phyloP scores from a whole-genome alignment of 2,888 invertebrate species.

The Andrena hattorfiana region DNA sequence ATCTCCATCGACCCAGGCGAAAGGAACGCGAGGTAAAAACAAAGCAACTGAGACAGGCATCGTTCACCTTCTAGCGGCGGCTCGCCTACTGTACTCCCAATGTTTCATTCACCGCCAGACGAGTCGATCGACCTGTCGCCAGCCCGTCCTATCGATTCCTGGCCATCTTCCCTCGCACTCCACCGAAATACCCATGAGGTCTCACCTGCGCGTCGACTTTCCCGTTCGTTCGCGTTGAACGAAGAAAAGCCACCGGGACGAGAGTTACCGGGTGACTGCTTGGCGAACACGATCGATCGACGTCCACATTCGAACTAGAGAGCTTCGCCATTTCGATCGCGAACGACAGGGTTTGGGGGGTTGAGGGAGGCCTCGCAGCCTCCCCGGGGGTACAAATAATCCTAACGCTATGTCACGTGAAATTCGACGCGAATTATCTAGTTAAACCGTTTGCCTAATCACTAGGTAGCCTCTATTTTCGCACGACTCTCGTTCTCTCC shows the following conservation, averaged over 20 bases:
- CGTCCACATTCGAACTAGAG: slow-evolving; percentile 14
- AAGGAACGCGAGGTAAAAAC: slow-evolving; percentile 18
- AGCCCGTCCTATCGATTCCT: neutral
- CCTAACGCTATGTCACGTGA: slow-evolving; percentile 66
- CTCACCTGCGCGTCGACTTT: slow-evolving; percentile 31
- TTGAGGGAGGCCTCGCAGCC: slow-evolving; percentile 6
- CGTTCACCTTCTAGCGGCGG: slow-evolving; percentile 3
- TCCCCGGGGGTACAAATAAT: slow-evolving; percentile 61
- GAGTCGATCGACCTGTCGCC: slow-evolving; percentile 24
- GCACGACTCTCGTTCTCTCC: slow-evolving; percentile 49
- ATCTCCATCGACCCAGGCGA: neutral
- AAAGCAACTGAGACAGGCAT: slow-evolving; percentile 7
- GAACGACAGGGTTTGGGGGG: slow-evolving; percentile 2
- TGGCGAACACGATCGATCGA: slow-evolving; percentile 32
- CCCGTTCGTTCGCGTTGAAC: slow-evolving; percentile 67
- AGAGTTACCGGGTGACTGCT: neutral
- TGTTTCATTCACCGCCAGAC: slow-evolving; percentile 7
- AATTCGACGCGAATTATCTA: slow-evolving; percentile 67
- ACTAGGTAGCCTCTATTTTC: slow-evolving; percentile 82
- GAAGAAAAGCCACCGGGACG: slow-evolving; percentile 58
- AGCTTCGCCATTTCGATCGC: slow-evolving; percentile 3
- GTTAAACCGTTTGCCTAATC: slow-evolving; percentile 71
- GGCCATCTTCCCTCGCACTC: too few relatives aligned
- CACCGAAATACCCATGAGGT: neutral
- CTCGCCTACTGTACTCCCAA: slow-evolving; percentile 14